phyloP scores from a whole-genome alignment of 2,797 vertebrate species.

The Pseudomugil tenellus region DNA sequence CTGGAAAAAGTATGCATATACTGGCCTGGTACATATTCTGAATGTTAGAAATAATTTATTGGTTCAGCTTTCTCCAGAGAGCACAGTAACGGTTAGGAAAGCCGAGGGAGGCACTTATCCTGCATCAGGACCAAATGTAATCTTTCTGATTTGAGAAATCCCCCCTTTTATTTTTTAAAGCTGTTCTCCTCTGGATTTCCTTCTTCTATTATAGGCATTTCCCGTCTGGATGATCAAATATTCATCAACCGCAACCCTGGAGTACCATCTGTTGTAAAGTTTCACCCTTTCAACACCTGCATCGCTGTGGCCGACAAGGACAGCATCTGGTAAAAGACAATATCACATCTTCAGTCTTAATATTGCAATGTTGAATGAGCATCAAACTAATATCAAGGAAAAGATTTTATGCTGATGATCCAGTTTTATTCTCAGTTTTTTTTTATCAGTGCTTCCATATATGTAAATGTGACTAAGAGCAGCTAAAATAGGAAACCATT shows the following conservation, averaged over 20 bases:
- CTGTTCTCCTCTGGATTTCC: not conserved
- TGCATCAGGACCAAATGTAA: not conserved
- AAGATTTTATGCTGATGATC: not conserved
- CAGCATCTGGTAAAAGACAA: constrained; percentile 90
- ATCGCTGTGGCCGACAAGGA: constrained; percentile 97
- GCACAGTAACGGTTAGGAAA: not conserved
- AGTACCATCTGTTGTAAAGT: constrained; percentile 95
- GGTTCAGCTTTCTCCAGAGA: not conserved
- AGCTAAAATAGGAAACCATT: no score
- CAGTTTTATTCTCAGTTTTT: not conserved
- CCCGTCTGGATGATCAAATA: constrained; percentile 95
- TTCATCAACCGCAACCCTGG: constrained; percentile 98
- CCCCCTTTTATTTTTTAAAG: not conserved
- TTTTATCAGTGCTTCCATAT: no score
- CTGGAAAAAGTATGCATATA: not conserved
- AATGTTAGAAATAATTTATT: not conserved
- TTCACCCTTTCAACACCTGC: constrained; percentile 96
- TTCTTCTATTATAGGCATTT: constrained; percentile 82
- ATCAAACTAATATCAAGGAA: not conserved
- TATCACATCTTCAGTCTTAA: not conserved
- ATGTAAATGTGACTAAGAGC: no score
- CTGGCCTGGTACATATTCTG: not conserved
- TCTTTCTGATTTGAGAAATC: not conserved
- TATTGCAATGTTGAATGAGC: no score
- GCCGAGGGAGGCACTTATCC: not conserved